Conservation (phyloP, 2,113 vertebrate genomes). For the Syrrhaptes paradoxus region DNA sequence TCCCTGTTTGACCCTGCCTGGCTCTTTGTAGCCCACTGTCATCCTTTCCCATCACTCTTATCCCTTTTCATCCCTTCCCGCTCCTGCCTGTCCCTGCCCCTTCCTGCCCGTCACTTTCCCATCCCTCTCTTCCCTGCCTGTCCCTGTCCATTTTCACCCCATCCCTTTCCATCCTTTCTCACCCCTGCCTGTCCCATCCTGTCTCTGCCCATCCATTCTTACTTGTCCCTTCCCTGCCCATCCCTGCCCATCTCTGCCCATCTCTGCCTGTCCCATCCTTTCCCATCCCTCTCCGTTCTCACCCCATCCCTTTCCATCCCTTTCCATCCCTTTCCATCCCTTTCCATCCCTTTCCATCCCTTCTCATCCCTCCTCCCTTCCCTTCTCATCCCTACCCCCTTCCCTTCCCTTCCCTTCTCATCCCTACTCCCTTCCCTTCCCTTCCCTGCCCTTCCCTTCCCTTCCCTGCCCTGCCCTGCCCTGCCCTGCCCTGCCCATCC, state of each 20-base stretch:
- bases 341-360: too few species aligned
- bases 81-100: too few species aligned
- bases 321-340: not conserved
- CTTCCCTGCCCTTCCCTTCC: not conserved
- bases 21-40: too few species aligned
- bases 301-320: not conserved
- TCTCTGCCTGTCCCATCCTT: too few species aligned
- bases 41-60: too few species aligned
- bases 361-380: too few species aligned
- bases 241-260: not conserved
- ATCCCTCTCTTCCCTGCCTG: not conserved
- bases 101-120: not conserved
- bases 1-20: not conserved
- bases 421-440: not conserved
- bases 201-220: not conserved
- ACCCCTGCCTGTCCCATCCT: not conserved
- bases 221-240: not conserved
- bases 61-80: not conserved
- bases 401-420: not conserved
- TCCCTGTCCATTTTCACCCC: not conserved
- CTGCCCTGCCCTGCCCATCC: not conserved
- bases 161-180: not conserved
- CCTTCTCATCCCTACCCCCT: too few species aligned
- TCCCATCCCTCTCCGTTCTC: too few species aligned
- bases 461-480: not conserved